Evolutionary conservation across 2,797 vertebrate species (phyloP).

Genomic region (Microctenopoma steveboyesi): DNA sequence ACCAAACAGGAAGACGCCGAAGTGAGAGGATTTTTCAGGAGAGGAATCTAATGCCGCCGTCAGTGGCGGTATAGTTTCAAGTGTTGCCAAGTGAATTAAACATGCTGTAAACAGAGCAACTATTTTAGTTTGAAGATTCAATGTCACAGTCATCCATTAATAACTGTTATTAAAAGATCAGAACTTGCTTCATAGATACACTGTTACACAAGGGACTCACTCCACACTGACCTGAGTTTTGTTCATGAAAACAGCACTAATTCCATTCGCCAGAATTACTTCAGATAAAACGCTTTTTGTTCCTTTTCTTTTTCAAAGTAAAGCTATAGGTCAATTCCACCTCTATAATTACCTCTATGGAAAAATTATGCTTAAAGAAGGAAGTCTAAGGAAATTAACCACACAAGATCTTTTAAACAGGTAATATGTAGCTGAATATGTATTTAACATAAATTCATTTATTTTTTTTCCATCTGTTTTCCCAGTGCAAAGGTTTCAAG

Average conservation of each 20-base stretch:
- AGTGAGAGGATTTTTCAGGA: constrained; percentile 35
- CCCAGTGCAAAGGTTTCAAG: not conserved
- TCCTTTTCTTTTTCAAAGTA: not conserved
- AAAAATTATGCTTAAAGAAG: not conserved
- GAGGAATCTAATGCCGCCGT: constrained; percentile 33
- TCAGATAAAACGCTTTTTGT: not conserved
- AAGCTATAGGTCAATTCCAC: not conserved
- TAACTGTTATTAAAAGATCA: constrained; percentile 6
- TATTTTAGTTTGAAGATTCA: constrained; percentile 12
- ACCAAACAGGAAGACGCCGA: constrained; percentile 38
- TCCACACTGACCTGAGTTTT: constrained; percentile 1
- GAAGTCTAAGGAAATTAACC: not conserved
- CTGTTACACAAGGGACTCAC: not conserved
- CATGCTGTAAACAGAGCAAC: constrained; percentile 7
- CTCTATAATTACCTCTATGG: no score
- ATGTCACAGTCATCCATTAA: constrained; percentile 19
- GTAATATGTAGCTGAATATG: no score
- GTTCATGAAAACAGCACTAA: constrained; percentile 7
- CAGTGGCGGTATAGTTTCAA: constrained; percentile 20
- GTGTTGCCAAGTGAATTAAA: constrained; percentile 10
- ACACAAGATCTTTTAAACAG: not conserved
- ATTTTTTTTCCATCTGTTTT: not conserved
- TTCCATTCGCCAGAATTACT: not conserved
- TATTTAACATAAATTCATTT: no score
- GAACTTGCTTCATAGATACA: not conserved